Conservation (phyloP, 2,797 vertebrate species). For the Oreochromis mossambicus region DNA sequence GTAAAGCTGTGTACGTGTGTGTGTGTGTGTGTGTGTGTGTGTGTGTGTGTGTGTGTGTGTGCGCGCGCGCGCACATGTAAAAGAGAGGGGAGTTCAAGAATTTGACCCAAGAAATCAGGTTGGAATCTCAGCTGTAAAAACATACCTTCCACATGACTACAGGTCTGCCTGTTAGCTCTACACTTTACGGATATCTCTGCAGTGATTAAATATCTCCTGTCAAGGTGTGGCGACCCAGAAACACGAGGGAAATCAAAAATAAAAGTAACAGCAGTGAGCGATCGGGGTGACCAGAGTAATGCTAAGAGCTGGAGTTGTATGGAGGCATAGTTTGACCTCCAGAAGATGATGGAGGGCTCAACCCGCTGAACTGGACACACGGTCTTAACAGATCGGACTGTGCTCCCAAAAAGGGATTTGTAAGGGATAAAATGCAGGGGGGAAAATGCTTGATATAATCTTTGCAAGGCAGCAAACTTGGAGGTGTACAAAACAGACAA, state of each 20-base stretch:
- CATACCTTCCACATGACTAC: constrained; percentile 73
- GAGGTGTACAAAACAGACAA: constrained; percentile 8
- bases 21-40: background rate
- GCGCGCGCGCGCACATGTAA: background rate
- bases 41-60: background rate
- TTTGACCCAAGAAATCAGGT: constrained; percentile 68
- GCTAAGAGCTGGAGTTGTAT: background rate
- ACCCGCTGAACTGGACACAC: background rate
- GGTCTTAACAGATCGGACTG: background rate
- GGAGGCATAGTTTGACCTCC: constrained; percentile 8
- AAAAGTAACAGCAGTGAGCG: constrained; percentile 1
- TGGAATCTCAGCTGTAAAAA: constrained; percentile 78
- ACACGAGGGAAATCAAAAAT: constrained; percentile 32
- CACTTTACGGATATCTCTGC: constrained; percentile 64
- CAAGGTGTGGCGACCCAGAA: constrained; percentile 48
- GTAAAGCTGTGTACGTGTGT: constrained; percentile 13
- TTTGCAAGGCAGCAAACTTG: constrained; percentile 12
- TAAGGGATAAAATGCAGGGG: constrained; percentile 13
- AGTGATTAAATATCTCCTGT: constrained; percentile 60
- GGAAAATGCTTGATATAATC: constrained; percentile 28
- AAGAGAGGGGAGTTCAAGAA: constrained; percentile 57
- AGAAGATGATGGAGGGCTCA: constrained; percentile 12
- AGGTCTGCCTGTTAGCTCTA: constrained; percentile 56
- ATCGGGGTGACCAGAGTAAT: background rate
- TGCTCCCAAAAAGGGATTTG: constrained; percentile 25